Base-by-base conservation (phyloP, 2,113 vertebrate genomes). In the Zingel zingel region DNA sequence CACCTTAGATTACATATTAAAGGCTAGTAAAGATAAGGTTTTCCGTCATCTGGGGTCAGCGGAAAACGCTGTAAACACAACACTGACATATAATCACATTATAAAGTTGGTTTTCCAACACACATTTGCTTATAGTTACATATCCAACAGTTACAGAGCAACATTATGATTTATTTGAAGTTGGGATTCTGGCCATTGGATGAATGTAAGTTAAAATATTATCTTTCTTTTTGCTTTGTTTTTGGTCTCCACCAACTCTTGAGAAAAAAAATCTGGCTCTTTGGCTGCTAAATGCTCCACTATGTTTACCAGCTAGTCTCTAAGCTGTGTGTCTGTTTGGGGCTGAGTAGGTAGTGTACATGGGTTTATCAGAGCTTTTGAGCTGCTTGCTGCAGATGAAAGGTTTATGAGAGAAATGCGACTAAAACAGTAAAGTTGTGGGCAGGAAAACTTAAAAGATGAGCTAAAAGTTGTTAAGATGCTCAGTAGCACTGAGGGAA, bases 1-100 rank as follows among this genome's bases (percentile, higher is more conserved):
- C 19, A 16, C 9, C 3, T 67, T 33, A 27, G 89, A 76, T 94
- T 89, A 94, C 45, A 85, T 84, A 94, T 94, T 93, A 86, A 57
- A 82, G 21, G 39, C 9, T 43, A 43, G 39, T 43, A 43, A 43
- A 43, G 10, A 43, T 11, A 43, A 43, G 10, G 39, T 43, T 23
- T 63, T 77, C 6, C 4, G 19, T 14, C 14, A 54, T 39, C 3
- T 70, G 1, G 30, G 21, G 56, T 6, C 4, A 45, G 30, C 2
- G 1, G 8, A 2, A 62, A 64, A 57, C 27, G 4, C 18, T 45
- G 12, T 30, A 16, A 15, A 48, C 27, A 53, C n/a, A 9, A 33
- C 7, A 54, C 0, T 10, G 15, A 25, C 6, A 50, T 14, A 33
- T 57, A 15, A 15, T 66, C 14, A 68, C 33, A 14, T 45, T 15